Percentiles rank a stretch among this genome's conserved stretches.
Evolutionary conservation across 2,888 invertebrate species (phyloP).

Genomic region (Chrysolina oricalcia): DNA sequence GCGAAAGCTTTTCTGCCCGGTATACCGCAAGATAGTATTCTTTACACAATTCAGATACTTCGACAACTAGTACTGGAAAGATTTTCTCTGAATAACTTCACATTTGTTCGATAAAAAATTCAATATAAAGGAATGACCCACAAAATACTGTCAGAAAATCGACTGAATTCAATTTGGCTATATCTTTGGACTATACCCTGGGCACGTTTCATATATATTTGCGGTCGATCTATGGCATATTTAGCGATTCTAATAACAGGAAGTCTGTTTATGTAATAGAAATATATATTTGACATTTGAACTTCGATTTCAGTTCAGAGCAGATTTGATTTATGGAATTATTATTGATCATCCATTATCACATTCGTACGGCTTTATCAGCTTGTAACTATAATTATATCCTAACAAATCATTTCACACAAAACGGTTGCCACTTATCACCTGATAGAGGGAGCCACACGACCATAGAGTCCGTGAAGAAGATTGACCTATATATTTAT

Average conservation of each 20-base stretch:
- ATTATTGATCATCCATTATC: constrained; percentile 13
- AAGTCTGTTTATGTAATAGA: constrained; percentile 27
- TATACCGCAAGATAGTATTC: too few species aligned
- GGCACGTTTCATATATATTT: neutral
- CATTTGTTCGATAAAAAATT: too few species aligned
- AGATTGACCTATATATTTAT: too few species aligned
- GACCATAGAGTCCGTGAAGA: neutral
- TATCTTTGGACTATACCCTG: neutral
- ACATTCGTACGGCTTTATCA: neutral
- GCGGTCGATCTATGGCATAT: constrained; percentile 1
- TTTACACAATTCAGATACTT: too few species aligned
- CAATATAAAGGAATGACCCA: too few species aligned
- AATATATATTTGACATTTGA: constrained; percentile 30
- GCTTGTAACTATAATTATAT: constrained; percentile 9
- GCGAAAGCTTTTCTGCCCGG: too few species aligned
- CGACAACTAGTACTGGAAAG: too few species aligned
- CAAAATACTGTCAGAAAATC: too few species aligned
- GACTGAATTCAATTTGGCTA: too few species aligned
- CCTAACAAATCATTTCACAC: constrained; percentile 14
- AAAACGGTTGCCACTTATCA: neutral
- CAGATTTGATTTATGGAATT: constrained; percentile 21
- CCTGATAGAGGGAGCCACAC: neutral
- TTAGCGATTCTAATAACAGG: constrained; percentile 27
- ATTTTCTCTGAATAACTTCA: too few species aligned
- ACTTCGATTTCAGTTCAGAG: constrained; percentile 23